These are phyloP conservation scores for Perodicticus potto DNA, from an alignment of 2,797 vertebrate genomes.

Conservation along the genomic window DNA sequence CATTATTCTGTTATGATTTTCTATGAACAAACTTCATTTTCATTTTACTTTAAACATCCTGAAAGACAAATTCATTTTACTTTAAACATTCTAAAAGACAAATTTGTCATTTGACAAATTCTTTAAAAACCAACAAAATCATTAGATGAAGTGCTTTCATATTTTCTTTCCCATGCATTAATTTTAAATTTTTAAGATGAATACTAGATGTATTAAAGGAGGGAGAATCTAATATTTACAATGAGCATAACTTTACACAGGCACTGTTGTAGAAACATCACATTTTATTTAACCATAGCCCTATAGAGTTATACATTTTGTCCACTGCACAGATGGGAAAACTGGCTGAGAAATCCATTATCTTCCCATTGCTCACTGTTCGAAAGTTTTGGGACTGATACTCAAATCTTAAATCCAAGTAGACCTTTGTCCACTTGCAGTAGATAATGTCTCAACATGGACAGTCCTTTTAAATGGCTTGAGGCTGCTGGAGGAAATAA, in stretches of 20 bases:
- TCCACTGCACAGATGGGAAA: neutral
- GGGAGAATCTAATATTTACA: neutral
- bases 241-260: neutral
- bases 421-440: neutral
- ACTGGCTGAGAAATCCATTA: neutral
- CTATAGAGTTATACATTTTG: neutral
- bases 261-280: neutral
- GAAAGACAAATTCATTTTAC: no score
- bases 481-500: neutral
- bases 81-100: no score
- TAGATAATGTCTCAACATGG: neutral
- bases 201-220: neutral
- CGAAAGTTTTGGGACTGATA: neutral
- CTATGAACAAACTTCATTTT: neutral
- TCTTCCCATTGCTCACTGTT: neutral
- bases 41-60: neutral
- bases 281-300: neutral
- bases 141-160: neutral
- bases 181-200: conserved; percentile 17
- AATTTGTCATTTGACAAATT: neutral
- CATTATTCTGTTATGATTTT: neutral
- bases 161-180: neutral
- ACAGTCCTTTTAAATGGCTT: neutral
- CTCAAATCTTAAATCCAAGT: neutral
- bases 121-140: neutral